Base-by-base conservation (phyloP, 2,888 invertebrate species). In the Venustoraphidia nigricollis region DNA sequence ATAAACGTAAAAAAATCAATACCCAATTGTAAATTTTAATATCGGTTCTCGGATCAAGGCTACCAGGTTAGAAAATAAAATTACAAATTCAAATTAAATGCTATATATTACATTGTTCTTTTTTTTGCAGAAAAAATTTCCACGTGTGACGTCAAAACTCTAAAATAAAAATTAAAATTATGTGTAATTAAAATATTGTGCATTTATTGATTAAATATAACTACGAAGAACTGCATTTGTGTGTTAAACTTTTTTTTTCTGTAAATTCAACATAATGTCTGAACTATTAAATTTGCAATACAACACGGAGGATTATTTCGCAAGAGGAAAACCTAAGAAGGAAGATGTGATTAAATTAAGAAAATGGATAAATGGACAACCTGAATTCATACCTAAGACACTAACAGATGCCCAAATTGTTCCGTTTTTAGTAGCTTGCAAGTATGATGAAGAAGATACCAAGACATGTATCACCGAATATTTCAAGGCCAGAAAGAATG, bases 371-470 rank as follows among this genome's bases (percentile, higher is more conserved):
- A 41, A 44, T 9, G 53, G 49, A 41, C 49, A 54, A 27, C 66
- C 0, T 44, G 51, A 53, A 52, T 59, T 56, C 41, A 67, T 73
- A 52, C 73, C 75, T 14, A 68, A 69, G 56, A 71, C 72, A 60
- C 57, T 71, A 52, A 57, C 72, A 36, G 72, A 77, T 54, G 77
- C 80, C 62, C 79, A 80, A 60, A 66, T 82, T 47, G 70, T 77
- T 35, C 62, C 79, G 41, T 83, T 83, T 59, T 72, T 79, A 54
- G 71, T 80, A 57, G 79, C 81, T 44, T 81, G 81, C 61, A 72
- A 76, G 51, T 76, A 72, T 48, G 68, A 77, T 39, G 57, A 75
- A 55, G 75, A 76, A 10, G 71, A 70, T 46, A 75, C 76, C 1
- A 76, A 76, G 59, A 65, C 60, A n/a, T 82, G 81, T 55, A 77